Evolutionary conservation across 2,888 invertebrate species (phyloP), one percentile per base, ranked within the genome.

Genomic region (Hipparchia sbordonii): DNA sequence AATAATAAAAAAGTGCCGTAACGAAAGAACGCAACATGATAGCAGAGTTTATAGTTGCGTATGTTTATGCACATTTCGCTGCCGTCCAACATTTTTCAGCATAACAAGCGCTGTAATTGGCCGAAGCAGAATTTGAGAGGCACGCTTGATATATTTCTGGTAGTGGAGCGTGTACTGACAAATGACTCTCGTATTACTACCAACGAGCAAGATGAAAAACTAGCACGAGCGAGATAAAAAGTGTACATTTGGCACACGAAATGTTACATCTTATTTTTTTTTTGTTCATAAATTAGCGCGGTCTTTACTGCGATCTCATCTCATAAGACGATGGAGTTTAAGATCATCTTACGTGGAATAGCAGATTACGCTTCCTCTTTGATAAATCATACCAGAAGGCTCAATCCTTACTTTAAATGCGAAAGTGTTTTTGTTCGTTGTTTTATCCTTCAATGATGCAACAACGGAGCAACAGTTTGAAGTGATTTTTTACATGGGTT

Each of bases 71-170:
- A 78, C 75, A 80, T 80, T 82, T 81, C 82, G 77, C 76, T 76
- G 70, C 84, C 84, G 81, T 77, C 80, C 80, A 79, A 78, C 82
- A 90, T 89, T 89, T 90, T 87, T 90, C 90, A 89, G 80, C 79
- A 80, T 89, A 90, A 90, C 91, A 88, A 89, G 90, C 87, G 73
- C 79, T 81, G 82, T 91, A 90, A 91, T 90, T 90, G 89, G 89
- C 84, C 79, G 78, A 77, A 81, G 80, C 76, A 78, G 85, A 87
- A 89, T 89, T 87, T 85, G 89, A 90, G 88, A 85, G 82, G 81
- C 81, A 59, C 66, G 85, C 81, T 82, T 80, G 80, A 84, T 83
- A 85, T 85, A 82, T 82, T 81, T 77, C 79, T 77, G 75, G 76
- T 77, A 79, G 76, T 78, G 77, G 63, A 71, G 76, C 76, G 72